Base-by-base conservation (phyloP, 2,888 invertebrate species). In the Habroteleia sp. region DNA sequence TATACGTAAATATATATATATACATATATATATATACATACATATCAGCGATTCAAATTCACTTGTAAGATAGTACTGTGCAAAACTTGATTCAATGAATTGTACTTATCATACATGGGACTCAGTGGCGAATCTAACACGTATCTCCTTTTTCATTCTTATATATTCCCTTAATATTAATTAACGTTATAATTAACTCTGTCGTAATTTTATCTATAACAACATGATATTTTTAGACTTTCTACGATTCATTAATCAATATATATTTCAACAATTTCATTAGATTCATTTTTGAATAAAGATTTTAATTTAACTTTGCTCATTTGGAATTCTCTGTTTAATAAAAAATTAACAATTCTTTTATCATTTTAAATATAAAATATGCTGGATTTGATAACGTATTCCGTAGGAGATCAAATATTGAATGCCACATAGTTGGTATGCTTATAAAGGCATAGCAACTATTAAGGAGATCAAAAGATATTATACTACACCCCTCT, bases 31-130 rank as follows among this genome's bases (percentile, higher is more conserved):
- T 48, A 8, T n/a, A 17, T 7, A 7, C 4, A 7, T 17, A 8
- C 6, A 13, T 39, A 6, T 23, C 7, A n/a, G 13, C n/a, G 62
- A 76, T 68, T 76, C 60, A 68, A 76, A 76, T 76, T 74, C 63
- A 50, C 54, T 41, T 68, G 54, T 58, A 50, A 65, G 69, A 58
- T 69, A 69, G 73, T 44, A 48, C 48, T 72, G 14, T 31, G 33
- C 68, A 37, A 72, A 75, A 73, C 69, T 75, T 69, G 16, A 44
- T 56, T 41, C 23, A 25, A 10, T 56, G n/a, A n/a, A n/a, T n/a
- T n/a, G 52, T 62, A 33, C 71, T 74, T 77, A 77, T 73, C 60
- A 56, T 41, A 39, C 60, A 56, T 41, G 33, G 39, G 31, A 71
- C 20, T 35, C 52, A 44, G 29, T 29, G 66, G 63, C 29, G 20